Evolutionary conservation across 2,797 vertebrate genomes (phyloP).

Genomic region (Hoplostethus atlanticus): DNA sequence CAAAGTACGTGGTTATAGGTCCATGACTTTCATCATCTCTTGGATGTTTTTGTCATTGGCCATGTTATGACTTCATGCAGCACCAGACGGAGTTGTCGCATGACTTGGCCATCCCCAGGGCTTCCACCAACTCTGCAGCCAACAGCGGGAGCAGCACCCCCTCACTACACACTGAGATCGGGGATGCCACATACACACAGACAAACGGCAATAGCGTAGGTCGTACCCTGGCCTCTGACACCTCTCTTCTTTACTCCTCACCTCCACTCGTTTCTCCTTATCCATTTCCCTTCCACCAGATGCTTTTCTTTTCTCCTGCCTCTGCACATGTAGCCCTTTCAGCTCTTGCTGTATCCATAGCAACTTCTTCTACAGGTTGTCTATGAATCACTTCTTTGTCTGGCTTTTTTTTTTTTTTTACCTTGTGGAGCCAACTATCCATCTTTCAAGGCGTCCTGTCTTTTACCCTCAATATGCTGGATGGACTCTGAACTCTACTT

Average conservation of each 20-base stretch:
- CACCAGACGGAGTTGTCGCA: constrained; percentile 75
- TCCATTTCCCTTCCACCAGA: constrained; percentile 41
- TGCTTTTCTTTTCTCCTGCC: constrained; percentile 21
- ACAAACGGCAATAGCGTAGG: constrained; percentile 77
- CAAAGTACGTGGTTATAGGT: not conserved
- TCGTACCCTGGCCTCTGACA: constrained; percentile 35
- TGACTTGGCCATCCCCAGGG: constrained; percentile 90
- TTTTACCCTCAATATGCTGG: constrained; percentile 16
- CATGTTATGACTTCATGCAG: constrained; percentile 51
- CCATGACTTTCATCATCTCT: not conserved
- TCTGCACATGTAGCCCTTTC: constrained; percentile 40
- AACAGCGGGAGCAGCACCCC: constrained; percentile 83
- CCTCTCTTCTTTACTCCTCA: not conserved
- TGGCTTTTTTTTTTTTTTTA: constrained; percentile 28
- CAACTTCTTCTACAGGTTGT: constrained; percentile 59
- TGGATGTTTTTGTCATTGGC: constrained; percentile 22
- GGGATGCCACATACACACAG: constrained; percentile 64
- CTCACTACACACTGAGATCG: constrained; percentile 78
- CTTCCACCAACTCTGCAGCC: constrained; percentile 81
- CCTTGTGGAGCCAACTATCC: constrained; percentile 19
- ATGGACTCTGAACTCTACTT: not conserved
- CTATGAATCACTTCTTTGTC: constrained; percentile 73
- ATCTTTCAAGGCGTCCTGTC: constrained; percentile 45
- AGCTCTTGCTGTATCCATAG: constrained; percentile 61
- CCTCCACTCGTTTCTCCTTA: not conserved